Evolutionary conservation across 2,797 vertebrate species (phyloP).

Genomic region (Holocentrus rufus): DNA sequence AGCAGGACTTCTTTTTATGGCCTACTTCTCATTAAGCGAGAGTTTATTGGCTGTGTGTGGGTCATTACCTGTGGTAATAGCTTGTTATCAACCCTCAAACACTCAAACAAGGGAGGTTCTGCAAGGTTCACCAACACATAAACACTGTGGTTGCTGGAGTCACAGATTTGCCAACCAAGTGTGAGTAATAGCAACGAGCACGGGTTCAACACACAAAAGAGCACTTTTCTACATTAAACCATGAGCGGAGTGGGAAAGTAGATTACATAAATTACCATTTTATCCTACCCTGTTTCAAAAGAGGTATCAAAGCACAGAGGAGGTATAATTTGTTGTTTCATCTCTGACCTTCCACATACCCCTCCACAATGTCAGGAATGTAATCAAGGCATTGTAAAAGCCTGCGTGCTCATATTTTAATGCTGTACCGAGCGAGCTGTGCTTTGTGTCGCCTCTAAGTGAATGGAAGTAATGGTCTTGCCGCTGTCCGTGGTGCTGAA

Average conservation of each 20-base stretch:
- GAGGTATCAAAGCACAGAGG: conserved; percentile 14
- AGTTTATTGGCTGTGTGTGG: conserved; percentile 78
- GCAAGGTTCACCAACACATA: conserved; percentile 66
- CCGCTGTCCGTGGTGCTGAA: conserved; percentile 43
- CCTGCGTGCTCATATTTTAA: conserved; percentile 3
- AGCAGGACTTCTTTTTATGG: conserved; percentile 59
- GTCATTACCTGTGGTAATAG: conserved; percentile 79
- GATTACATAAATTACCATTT: conserved; percentile 3
- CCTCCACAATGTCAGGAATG: conserved; percentile 2
- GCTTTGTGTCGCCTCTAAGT: conserved; percentile 23
- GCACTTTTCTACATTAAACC: neutral
- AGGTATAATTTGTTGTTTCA: neutral
- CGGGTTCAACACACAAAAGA: conserved; percentile 5
- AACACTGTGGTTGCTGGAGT: conserved; percentile 46
- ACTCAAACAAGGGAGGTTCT: conserved; percentile 64
- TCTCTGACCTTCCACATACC: neutral
- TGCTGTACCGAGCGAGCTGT: conserved; percentile 3
- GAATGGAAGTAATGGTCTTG: neutral
- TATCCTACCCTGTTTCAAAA: neutral
- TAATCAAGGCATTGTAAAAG: conserved; percentile 22
- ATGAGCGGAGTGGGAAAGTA: neutral
- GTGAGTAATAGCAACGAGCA: neutral
- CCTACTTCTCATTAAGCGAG: conserved; percentile 73
- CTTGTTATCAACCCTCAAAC: conserved; percentile 72
- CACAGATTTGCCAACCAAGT: conserved; percentile 37